Conservation (phyloP, 2,888 invertebrate genomes). For the Lepidonotus clava region DNA sequence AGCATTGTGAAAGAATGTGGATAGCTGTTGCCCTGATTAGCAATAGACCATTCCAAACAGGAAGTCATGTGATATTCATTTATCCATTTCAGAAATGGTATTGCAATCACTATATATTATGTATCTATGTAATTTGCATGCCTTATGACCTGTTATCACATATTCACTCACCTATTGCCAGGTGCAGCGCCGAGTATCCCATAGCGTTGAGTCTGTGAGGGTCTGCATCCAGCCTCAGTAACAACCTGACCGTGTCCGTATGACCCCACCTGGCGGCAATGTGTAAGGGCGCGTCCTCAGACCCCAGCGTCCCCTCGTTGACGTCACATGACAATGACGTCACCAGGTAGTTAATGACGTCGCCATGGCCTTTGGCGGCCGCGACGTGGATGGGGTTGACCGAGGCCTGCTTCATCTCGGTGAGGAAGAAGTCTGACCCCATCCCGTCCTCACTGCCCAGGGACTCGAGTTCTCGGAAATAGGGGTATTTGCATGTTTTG, state of each 20-base stretch:
- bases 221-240: slow-evolving; percentile 13
- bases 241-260: background rate
- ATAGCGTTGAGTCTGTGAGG: slow-evolving; percentile 41
- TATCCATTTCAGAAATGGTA: too few species aligned
- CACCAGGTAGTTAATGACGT: slow-evolving; percentile 44
- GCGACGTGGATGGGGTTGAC: slow-evolving; percentile 49
- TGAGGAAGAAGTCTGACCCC: slow-evolving; percentile 43
- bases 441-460: slow-evolving; percentile 52
- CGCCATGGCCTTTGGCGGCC: slow-evolving; percentile 47
- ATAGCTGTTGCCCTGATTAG: too few species aligned
- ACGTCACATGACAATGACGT: slow-evolving; percentile 21
- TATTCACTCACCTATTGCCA: slow-evolving; percentile 49
- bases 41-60: background rate
- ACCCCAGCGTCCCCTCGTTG: slow-evolving; percentile 37
- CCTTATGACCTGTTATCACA: slow-evolving; percentile 11
- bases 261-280: slow-evolving; percentile 52
- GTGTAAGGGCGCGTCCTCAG: slow-evolving; percentile 47
- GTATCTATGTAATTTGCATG: too few species aligned
- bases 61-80: background rate
- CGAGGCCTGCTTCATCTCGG: slow-evolving; percentile 41
- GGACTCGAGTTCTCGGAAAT: slow-evolving; percentile 37
- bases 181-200: slow-evolving; percentile 50
- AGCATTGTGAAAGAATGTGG: too few species aligned
- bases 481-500: slow-evolving; percentile 34
- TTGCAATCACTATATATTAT: too few species aligned